Evolutionary conservation across 2,888 invertebrate species (phyloP).

Genomic region (Torymus aiolomorphi): DNA sequence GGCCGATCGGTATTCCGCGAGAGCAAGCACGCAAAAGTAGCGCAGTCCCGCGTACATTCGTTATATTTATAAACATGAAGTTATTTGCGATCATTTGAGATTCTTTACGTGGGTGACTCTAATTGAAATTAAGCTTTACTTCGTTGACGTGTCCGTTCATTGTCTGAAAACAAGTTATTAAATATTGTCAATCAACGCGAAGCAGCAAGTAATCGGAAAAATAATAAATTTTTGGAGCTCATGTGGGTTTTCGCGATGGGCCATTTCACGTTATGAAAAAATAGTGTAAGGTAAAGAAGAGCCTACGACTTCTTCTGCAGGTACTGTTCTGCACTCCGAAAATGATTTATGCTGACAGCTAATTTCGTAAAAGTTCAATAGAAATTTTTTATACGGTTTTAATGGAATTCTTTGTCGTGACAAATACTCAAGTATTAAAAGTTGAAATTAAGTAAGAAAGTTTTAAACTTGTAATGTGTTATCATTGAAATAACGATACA

Average conservation of each 20-base stretch:
- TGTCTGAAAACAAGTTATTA: slow-evolving; percentile 11
- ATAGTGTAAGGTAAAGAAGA: no score
- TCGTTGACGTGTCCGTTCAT: neutral
- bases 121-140: slow-evolving; percentile 43
- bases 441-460: no score
- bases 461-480: no score
- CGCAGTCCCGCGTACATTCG: neutral
- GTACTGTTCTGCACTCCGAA: no score
- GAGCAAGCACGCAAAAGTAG: neutral
- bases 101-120: neutral
- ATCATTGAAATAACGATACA: no score
- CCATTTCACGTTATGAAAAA: neutral
- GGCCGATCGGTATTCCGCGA: slow-evolving; percentile 25
- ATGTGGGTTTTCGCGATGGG: slow-evolving; percentile 34
- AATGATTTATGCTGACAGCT: no score
- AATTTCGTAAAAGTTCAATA: no score
- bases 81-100: neutral
- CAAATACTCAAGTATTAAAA: no score
- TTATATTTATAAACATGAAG: slow-evolving; percentile 30
- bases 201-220: neutral
- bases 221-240: slow-evolving; percentile 41
- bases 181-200: slow-evolving; percentile 46
- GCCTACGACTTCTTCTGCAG: no score
- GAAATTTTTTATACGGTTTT: no score
- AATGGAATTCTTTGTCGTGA: no score